Percentiles rank a stretch among this genome's conserved stretches.
Evolutionary conservation across 2,888 invertebrate species (phyloP).

Genomic region (Troglohyphantes excavatus): DNA sequence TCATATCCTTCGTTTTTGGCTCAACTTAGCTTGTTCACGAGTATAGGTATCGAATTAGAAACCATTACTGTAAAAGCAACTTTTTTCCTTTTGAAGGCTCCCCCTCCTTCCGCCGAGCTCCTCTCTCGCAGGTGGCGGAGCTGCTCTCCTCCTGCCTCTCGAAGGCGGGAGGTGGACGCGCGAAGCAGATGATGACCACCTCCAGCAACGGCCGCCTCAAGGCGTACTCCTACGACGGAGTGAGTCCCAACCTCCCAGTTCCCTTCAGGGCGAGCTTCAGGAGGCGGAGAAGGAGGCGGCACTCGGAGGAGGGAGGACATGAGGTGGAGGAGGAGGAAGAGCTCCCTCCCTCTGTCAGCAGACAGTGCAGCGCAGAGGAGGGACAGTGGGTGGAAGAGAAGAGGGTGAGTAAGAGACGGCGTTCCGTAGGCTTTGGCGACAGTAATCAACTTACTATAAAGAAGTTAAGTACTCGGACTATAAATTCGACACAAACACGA

Average conservation of each 20-base stretch:
- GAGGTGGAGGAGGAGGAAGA: not conserved
- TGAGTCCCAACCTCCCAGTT: conserved; percentile 79
- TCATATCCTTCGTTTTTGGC: too few species aligned
- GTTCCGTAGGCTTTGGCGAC: too few species aligned
- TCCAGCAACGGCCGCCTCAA: conserved; percentile 75
- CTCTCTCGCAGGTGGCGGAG: conserved; percentile 19
- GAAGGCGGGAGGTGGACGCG: not conserved
- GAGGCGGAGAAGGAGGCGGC: not conserved
- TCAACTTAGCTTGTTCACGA: too few species aligned
- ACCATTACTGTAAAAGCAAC: too few species aligned
- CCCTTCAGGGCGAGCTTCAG: conserved; percentile 77
- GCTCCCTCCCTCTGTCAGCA: not conserved
- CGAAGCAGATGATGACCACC: conserved; percentile 37
- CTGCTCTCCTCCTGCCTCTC: not conserved
- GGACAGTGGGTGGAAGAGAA: not conserved
- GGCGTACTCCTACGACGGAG: conserved; percentile 79
- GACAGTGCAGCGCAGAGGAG: not conserved
- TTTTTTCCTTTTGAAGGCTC: not conserved
- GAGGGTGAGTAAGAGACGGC: too few species aligned
- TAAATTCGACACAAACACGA: too few species aligned
- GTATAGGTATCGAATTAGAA: too few species aligned
- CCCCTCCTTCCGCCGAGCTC: not conserved
- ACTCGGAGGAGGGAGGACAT: not conserved
- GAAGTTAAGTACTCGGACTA: too few species aligned
- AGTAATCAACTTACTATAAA: too few species aligned